Evolutionary conservation across 1,140 invertebrate species (phyloP).

Genomic region (Pseudobourletiella spinata): DNA sequence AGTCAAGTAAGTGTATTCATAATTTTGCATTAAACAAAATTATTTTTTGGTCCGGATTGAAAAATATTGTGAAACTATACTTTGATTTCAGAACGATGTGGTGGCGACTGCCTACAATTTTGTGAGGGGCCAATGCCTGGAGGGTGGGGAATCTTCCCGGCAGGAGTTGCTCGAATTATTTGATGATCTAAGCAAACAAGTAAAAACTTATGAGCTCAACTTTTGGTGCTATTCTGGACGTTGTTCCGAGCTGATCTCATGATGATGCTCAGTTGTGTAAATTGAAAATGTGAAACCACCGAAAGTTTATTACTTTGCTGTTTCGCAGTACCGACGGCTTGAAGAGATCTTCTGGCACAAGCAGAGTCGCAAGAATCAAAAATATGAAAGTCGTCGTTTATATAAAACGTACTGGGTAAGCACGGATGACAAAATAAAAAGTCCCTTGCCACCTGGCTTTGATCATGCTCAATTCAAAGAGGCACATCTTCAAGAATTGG

Average conservation of each 20-base stretch:
- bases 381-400: background rate
- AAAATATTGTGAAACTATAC: too few species aligned
- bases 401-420: conserved; percentile 6
- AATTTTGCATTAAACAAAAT: too few species aligned
- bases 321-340: background rate
- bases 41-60: too few species aligned
- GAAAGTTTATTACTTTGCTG: too few species aligned
- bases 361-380: background rate
- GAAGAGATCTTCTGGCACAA: conserved; percentile 3
- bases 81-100: conserved; percentile 9
- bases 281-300: too few species aligned
- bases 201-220: background rate
- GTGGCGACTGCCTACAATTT: conserved; percentile 12
- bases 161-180: conserved; percentile 1
- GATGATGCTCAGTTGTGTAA: too few species aligned
- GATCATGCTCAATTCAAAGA: conserved; percentile 1
- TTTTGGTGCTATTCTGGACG: background rate
- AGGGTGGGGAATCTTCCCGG: background rate
- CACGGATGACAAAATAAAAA: background rate
- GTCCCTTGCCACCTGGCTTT: background rate
- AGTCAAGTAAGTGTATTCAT: background rate
- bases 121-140: background rate
- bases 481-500: background rate
- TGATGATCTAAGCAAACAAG: conserved; percentile 5
- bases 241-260: too few species aligned